Conservation (phyloP, 2,888 invertebrate species). For the Conistra vaccinii region DNA sequence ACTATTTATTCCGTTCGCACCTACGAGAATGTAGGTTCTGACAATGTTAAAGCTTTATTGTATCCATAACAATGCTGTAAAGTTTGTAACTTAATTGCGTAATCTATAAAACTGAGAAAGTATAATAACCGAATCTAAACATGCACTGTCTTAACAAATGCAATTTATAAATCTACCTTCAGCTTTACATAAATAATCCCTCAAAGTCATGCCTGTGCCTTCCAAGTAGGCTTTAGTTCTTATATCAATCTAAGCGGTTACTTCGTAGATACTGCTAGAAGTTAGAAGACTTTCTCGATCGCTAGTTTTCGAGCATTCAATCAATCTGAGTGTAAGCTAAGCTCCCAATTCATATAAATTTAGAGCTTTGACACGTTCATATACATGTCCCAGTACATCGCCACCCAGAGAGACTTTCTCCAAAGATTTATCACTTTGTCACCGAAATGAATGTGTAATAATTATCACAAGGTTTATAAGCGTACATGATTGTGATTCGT, state of each 20-base stretch:
- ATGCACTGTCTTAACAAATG: conserved; percentile 1
- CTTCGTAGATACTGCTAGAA: neutral
- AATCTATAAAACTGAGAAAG: neutral
- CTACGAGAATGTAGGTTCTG: neutral
- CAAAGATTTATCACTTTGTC: conserved; percentile 45
- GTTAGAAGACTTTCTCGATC: neutral
- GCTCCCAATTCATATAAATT: conserved; percentile 44
- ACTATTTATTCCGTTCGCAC: conserved; percentile 3
- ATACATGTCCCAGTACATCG: neutral
- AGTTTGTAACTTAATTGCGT: neutral
- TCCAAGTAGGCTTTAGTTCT: neutral
- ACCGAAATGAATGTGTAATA: conserved; percentile 48
- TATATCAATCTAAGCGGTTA: neutral
- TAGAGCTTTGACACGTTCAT: conserved; percentile 33
- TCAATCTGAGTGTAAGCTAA: conserved; percentile 30
- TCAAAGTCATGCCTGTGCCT: neutral
- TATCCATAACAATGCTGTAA: neutral
- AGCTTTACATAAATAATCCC: neutral
- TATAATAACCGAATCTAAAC: neutral
- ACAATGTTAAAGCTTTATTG: neutral
- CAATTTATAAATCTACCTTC: neutral
- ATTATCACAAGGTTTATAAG: conserved; percentile 45
- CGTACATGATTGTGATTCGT: conserved; percentile 17
- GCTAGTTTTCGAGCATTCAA: conserved; percentile 15
- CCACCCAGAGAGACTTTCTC: conserved; percentile 44